Conservation (phyloP, 1,140 invertebrate genomes). For the Myzus persicae region DNA sequence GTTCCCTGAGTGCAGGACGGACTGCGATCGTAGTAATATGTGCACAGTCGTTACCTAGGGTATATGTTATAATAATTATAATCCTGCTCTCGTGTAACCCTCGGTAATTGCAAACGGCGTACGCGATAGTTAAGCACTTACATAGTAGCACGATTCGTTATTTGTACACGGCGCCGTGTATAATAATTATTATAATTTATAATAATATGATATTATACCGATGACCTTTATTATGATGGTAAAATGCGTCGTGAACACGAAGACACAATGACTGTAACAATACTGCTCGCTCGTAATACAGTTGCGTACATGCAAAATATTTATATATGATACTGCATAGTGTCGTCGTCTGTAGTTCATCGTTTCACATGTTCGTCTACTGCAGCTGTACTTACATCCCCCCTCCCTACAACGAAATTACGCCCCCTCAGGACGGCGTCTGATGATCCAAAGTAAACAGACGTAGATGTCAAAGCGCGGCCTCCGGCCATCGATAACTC, state of each 20-base stretch:
- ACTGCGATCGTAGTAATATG: background rate
- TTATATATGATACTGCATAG: background rate
- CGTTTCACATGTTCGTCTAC: background rate
- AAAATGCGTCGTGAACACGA: background rate
- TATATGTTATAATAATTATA: constrained; percentile 18
- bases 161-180: background rate
- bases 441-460: background rate
- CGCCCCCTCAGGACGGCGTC: background rate
- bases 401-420: background rate
- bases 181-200: background rate
- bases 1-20: background rate
- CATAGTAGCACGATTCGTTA: background rate
- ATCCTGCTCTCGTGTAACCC: background rate
- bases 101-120: background rate
- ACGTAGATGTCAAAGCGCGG: background rate
- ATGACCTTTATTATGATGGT: background rate
- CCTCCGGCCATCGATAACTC: background rate
- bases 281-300: background rate
- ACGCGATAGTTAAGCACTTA: background rate
- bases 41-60: background rate
- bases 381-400: background rate
- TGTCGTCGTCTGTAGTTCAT: background rate
- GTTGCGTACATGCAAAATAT: background rate
- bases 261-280: background rate
- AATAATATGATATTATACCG: no score